A percentile compares a stretch with the other conserved stretches of the same genome.
phyloP scores from a whole-genome alignment of 2,888 invertebrate genomes.

The Protodeltote pygarga region DNA sequence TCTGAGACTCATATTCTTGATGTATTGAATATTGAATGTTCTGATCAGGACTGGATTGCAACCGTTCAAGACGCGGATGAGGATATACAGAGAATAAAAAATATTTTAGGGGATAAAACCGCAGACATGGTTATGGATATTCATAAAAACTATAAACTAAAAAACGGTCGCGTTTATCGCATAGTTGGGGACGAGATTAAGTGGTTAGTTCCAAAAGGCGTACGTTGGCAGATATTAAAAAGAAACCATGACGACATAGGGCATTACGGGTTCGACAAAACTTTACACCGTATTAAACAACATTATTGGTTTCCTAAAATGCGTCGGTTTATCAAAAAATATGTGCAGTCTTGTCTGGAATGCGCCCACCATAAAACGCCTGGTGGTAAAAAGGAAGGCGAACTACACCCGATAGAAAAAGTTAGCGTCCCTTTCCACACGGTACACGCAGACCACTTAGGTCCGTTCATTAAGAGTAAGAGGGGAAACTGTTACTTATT shows the following conservation, averaged over 20 bases:
- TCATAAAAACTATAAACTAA: no score
- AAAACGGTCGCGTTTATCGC: no score
- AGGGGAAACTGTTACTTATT: neutral
- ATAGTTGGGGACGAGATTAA: no score
- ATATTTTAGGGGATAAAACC: no score
- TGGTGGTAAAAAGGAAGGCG: slow-evolving; percentile 44
- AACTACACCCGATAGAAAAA: slow-evolving; percentile 62
- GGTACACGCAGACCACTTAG: slow-evolving; percentile 68
- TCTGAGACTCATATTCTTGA: neutral
- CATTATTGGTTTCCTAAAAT: slow-evolving; percentile 9
- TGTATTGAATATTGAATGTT: neutral
- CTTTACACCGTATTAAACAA: neutral
- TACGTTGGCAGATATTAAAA: neutral
- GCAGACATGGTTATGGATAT: no score
- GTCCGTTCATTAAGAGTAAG: slow-evolving; percentile 57
- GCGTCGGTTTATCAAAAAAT: slow-evolving; percentile 3
- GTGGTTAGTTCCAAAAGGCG: no score
- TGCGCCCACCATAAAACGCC: slow-evolving; percentile 58
- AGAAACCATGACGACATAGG: slow-evolving; percentile 10
- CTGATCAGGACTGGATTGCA: neutral
- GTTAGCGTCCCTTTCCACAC: slow-evolving; percentile 62
- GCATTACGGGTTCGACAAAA: slow-evolving; percentile 5
- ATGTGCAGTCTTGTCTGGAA: slow-evolving; percentile 52
- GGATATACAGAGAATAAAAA: no score
- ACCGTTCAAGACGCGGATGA: no score